A percentile compares a stretch with the other conserved stretches of the same genome.
phyloP scores from a whole-genome alignment of 2,888 invertebrate genomes.

The Cosmorhoe ocellata region DNA sequence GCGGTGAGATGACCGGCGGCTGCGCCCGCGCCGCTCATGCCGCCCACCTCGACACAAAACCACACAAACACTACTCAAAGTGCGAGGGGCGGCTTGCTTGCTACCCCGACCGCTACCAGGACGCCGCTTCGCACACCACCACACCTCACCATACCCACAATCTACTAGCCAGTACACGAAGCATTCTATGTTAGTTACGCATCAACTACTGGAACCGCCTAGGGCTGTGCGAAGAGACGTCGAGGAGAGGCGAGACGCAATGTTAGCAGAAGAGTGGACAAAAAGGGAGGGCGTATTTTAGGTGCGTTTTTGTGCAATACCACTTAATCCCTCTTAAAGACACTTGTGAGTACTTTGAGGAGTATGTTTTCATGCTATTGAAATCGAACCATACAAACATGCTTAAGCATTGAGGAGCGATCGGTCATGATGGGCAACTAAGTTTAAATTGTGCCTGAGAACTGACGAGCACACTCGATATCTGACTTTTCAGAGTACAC shows the following conservation, averaged over 20 bases:
- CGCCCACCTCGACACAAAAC: slow-evolving; percentile 84
- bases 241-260: slow-evolving; percentile 63
- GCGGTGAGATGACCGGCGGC: slow-evolving; percentile 81
- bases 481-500: slow-evolving; percentile 39
- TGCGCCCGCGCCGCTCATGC: slow-evolving; percentile 81
- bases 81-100: slow-evolving; percentile 59
- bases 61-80: slow-evolving; percentile 82
- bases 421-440: slow-evolving; percentile 61
- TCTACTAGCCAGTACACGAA: slow-evolving; percentile 29
- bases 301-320: slow-evolving; percentile 71
- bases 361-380: slow-evolving; percentile 72
- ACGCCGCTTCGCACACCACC: slow-evolving; percentile 57
- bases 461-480: slow-evolving; percentile 27
- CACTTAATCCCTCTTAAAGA: slow-evolving; percentile 71
- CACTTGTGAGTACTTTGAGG: slow-evolving; percentile 62
- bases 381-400: slow-evolving; percentile 74
- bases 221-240: slow-evolving; percentile 65
- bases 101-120: slow-evolving; percentile 44
- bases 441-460: slow-evolving; percentile 71
- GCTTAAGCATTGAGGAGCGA: slow-evolving; percentile 77
- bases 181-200: slow-evolving; percentile 31
- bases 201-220: slow-evolving; percentile 45
- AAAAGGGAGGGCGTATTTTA: slow-evolving; percentile 57
- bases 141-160: slow-evolving; percentile 25
- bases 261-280: slow-evolving; percentile 71